Base-by-base conservation (phyloP, 2,113 vertebrate species). In the Lepisosteus oculatus region DNA sequence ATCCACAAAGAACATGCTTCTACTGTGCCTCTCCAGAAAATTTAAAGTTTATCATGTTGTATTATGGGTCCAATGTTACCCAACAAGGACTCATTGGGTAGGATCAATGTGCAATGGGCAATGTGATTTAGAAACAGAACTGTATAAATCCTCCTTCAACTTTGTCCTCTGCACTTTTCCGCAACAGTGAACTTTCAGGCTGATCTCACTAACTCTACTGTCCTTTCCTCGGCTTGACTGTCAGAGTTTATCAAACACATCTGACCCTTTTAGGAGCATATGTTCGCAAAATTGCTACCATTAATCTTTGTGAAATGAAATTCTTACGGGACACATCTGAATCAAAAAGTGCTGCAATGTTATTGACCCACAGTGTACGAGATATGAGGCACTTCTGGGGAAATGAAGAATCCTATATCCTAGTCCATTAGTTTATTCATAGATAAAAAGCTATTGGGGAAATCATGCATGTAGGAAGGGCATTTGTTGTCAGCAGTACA, bases 181-280 rank as follows among this genome's bases (percentile, higher is more conserved):
- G 12, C 17, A 51, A 61, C 15, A 62, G 42, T 11, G 56, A 71
- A 44, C 13, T 57, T 42, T 29, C 29, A 17, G 47, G 63, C 14
- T 41, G 55, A 67, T 61, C 6, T 14, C 8, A 41, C 14, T 43
- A 17, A 57, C 54, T 56, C 9, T 54, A 51, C 29, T 17, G 44
- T 42, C 15, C 57, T 65, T 76, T 43, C 51, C 42, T 6, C 45
- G 8, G 47, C 43, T 44, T 55, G 67, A n/a, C 61, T 56, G 51
- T 47, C 70, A n/a, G 51, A 3, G 41, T 43, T 66, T 47, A 69
- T 61, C 55, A 44, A 42, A 13, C 51, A 70, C 44, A 12, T 5
- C 15, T 78, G 56, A 75, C 55, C 72, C 72, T 70, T 14, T 42
- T 54, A 68, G 51, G n/a, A 72, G 67, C 69, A 74, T 70, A 68